Evolutionary conservation across 2,888 invertebrate species (phyloP).

Genomic region (Megaustenia siamemsis): DNA sequence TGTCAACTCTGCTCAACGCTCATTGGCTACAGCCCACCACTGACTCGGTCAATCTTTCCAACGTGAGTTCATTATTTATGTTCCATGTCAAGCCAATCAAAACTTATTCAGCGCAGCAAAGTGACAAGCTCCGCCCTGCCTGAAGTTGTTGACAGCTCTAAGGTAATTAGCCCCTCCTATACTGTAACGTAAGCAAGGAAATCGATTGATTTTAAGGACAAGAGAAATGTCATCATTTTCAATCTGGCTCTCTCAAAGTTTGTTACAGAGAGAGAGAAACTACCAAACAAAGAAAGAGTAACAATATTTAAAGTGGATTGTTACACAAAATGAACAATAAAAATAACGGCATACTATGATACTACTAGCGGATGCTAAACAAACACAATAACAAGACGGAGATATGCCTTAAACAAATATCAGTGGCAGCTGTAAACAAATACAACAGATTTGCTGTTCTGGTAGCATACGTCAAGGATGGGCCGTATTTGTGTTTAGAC

Average conservation of each 20-base stretch:
- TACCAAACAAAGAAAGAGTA: too few relatives aligned
- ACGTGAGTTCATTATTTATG: constrained; percentile 75
- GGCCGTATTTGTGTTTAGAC: too few relatives aligned
- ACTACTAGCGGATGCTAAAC: too few relatives aligned
- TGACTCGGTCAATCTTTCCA: constrained; percentile 60
- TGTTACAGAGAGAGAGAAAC: too few relatives aligned
- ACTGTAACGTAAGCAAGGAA: constrained; percentile 10
- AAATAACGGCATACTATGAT: too few relatives aligned
- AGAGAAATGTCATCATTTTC: constrained; percentile 1
- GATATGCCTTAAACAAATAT: too few relatives aligned
- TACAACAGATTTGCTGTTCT: too few relatives aligned
- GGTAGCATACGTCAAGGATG: too few relatives aligned
- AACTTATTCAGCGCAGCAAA: neutral
- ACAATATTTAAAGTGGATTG: too few relatives aligned
- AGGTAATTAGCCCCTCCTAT: constrained; percentile 23
- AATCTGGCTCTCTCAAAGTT: neutral
- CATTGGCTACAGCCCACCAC: constrained; percentile 77
- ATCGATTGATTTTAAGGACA: constrained; percentile 34
- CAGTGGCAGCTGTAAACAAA: too few relatives aligned
- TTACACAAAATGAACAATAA: too few relatives aligned
- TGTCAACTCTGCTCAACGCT: constrained; percentile 74
- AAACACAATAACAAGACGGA: too few relatives aligned
- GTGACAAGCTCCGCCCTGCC: constrained; percentile 44
- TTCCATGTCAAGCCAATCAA: constrained; percentile 60
- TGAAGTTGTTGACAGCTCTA: neutral